These are phyloP conservation scores for Pocillopora meandrina DNA, from an alignment of 92 coral and sea anemone species.

Conservation along the genomic window DNA sequence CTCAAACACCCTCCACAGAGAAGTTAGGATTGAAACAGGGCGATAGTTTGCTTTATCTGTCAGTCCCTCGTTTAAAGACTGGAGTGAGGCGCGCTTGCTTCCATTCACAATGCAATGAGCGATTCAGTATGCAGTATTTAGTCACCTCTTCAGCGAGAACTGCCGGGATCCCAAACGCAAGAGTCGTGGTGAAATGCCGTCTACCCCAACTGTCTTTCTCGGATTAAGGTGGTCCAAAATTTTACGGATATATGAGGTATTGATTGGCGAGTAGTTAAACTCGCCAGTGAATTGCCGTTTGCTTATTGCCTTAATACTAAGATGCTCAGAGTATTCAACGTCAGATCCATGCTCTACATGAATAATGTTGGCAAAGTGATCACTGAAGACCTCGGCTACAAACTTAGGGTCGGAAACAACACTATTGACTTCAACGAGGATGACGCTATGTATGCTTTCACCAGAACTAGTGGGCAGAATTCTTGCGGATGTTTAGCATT, in stretches of 20 bases:
- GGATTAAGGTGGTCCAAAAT: background rate
- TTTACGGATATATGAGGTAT: too few relatives aligned
- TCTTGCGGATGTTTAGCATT: slow-evolving; percentile 39
- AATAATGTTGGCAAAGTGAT: slow-evolving; percentile 25
- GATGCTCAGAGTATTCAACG: slow-evolving; percentile 7
- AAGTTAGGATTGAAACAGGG: too few relatives aligned
- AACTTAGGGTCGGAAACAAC: slow-evolving; percentile 21
- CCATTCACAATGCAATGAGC: too few relatives aligned
- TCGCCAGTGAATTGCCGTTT: too few relatives aligned
- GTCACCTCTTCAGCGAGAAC: slow-evolving; percentile 6
- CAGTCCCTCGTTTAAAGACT: too few relatives aligned
- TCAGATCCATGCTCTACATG: slow-evolving; percentile 34
- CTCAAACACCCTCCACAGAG: too few relatives aligned
- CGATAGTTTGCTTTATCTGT: too few relatives aligned
- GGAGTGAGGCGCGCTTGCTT: too few relatives aligned
- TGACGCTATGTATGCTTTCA: slow-evolving; percentile 2
- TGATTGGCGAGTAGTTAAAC: too few relatives aligned
- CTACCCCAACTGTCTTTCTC: slow-evolving; percentile 1
- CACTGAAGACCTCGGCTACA: slow-evolving; percentile 19
- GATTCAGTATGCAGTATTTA: background rate
- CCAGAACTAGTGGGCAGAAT: slow-evolving; percentile 51
- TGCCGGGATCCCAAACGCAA: too few relatives aligned
- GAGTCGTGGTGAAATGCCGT: too few relatives aligned
- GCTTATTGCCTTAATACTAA: too few relatives aligned
- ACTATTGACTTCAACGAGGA: slow-evolving; percentile 14